Percentiles rank a stretch among this genome's conserved stretches.
Conservation (phyloP, 2,888 invertebrate genomes). For the Nomada fucata region DNA sequence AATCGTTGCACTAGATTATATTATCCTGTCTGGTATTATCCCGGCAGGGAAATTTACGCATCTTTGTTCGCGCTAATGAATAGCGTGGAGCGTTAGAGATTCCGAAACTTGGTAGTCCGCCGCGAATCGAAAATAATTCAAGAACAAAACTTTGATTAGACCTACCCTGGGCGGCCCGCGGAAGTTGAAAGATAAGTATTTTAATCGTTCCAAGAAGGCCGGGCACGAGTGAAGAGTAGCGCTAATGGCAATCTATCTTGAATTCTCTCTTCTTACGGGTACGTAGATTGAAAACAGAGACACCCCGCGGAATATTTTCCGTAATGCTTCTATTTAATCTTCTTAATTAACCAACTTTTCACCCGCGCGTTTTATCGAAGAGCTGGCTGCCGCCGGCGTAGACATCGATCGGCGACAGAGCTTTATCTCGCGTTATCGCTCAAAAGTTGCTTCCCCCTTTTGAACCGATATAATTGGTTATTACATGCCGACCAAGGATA, state of each 20-base stretch:
- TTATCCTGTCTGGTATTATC: not conserved
- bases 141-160: slow-evolving; percentile 6
- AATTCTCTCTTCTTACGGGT: not conserved
- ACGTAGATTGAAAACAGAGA: slow-evolving; percentile 8
- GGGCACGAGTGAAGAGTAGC: not conserved
- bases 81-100: not conserved
- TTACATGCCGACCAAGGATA: slow-evolving; percentile 51
- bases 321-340: slow-evolving; percentile 27
- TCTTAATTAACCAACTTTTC: slow-evolving; percentile 36
- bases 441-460: slow-evolving; percentile 38
- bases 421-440: slow-evolving; percentile 31
- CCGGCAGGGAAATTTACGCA: not conserved
- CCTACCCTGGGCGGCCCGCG: too few relatives aligned
- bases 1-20: too few relatives aligned
- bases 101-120: not conserved
- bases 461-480: slow-evolving; percentile 62
- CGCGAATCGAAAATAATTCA: not conserved
- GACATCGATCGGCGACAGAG: not conserved
- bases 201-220: slow-evolving; percentile 12
- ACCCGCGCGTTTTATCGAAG: slow-evolving; percentile 9
- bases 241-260: not conserved
- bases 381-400: not conserved
- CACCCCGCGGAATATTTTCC: slow-evolving; percentile 12
- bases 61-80: not conserved
- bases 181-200: slow-evolving; percentile 3